These are phyloP conservation scores for Oreohelix idahoensis DNA, from an alignment of 1,140 invertebrate species.

Conservation along the genomic window DNA sequence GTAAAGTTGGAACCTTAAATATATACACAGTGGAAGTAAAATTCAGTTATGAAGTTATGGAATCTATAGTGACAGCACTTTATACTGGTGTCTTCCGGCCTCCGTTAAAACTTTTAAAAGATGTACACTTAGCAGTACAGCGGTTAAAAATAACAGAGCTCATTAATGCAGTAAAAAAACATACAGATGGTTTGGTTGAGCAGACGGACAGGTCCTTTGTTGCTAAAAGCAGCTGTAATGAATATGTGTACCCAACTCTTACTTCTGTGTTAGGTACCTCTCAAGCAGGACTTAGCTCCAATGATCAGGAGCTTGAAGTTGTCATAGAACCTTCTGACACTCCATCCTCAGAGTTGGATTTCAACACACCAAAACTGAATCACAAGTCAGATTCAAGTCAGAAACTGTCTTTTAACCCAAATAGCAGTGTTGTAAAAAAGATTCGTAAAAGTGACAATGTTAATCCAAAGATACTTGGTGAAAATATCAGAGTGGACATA, in stretches of 20 bases:
- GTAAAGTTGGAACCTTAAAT: neutral
- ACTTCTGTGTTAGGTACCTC: neutral
- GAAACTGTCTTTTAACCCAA: neutral
- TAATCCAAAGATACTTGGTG: neutral
- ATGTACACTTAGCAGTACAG: conserved; percentile 16
- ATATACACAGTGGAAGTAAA: neutral
- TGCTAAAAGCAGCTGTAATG: neutral
- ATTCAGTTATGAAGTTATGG: neutral
- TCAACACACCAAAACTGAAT: neutral
- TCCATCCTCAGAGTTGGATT: neutral
- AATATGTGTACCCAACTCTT: neutral
- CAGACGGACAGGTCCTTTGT: neutral
- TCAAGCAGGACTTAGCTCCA: neutral
- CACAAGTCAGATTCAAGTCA: neutral
- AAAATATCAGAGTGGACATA: neutral
- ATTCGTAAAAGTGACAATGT: neutral
- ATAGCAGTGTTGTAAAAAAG: neutral
- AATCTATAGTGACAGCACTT: conserved; percentile 2
- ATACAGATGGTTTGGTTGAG: neutral
- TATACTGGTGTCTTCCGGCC: conserved; percentile 38
- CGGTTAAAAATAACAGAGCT: conserved; percentile 38
- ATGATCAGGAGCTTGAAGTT: neutral
- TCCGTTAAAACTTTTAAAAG: conserved; percentile 12
- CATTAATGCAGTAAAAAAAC: neutral
- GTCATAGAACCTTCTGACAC: neutral